Percentiles rank a stretch among this genome's conserved stretches.
Evolutionary conservation across 1,140 invertebrate genomes (phyloP).

Genomic region (Tribolium castaneum): DNA sequence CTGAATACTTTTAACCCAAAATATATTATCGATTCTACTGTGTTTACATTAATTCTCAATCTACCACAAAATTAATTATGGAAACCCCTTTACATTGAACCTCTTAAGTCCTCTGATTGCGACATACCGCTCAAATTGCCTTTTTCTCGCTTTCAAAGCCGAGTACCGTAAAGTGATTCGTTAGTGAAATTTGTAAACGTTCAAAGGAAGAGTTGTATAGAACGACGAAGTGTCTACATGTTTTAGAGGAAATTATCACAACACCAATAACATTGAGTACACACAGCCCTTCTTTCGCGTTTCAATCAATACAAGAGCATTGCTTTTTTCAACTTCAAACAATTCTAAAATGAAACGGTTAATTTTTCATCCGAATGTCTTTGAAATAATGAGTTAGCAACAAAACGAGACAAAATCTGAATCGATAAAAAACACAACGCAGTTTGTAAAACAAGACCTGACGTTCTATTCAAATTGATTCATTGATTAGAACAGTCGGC

Average conservation of each 20-base stretch:
- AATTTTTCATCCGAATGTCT: background rate
- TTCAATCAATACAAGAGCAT: no score
- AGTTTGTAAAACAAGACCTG: background rate
- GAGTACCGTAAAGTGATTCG: conserved; percentile 29
- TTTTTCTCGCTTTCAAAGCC: conserved; percentile 23
- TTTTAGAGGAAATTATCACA: conserved; percentile 7
- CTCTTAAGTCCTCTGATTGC: conserved; percentile 11
- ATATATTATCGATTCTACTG: background rate
- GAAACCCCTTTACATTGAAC: background rate
- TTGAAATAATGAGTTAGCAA: background rate
- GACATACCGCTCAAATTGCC: background rate
- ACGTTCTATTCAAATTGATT: background rate
- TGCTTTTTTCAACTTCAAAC: background rate
- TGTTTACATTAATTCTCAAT: conserved; percentile 20
- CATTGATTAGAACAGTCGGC: no score
- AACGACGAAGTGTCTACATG: background rate
- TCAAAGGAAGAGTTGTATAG: conserved; percentile 22
- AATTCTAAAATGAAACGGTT: background rate
- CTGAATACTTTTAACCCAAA: no score
- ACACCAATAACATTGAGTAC: background rate
- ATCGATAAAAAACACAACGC: background rate
- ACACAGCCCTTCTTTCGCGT: background rate
- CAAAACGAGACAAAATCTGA: background rate
- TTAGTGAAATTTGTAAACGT: conserved; percentile 31
- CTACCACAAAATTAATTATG: conserved; percentile 23